Base-by-base conservation (phyloP, 2,888 invertebrate species). In the Drosophila nigricruria region DNA sequence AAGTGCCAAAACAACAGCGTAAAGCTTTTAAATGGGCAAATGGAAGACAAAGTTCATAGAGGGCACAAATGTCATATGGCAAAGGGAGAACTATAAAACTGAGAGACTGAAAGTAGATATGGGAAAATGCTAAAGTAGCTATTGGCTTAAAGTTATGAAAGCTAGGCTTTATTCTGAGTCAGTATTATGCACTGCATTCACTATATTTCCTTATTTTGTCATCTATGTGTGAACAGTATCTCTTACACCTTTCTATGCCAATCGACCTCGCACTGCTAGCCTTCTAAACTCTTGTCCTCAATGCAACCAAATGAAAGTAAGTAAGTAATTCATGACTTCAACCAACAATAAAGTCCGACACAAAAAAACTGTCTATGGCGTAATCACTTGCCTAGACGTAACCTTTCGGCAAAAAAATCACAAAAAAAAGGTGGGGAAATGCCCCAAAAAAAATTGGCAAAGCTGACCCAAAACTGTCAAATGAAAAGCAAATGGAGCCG, bases 391-490 rank as follows among this genome's bases (percentile, higher is more conserved):
- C 68, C 71, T 53, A 49, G 53, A 49, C 50, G 67, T 61, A 74
- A 73, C 73, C 73, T 77, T 71, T 70, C 53, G 54, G 56, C 70
- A 43, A 64, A 10, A 64, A 66, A 20, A 2, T 32, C 25, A 30
- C 61, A 47, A 57, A 59, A 63, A 43, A n/a, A 63, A 43, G 9
- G 8, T 14, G 30, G 30, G 6, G 14, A 34, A 53, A 38, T 68
- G 52, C 23, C 45, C 56, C 53, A 65, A 42, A 53, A 27, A 27
- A 53, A 53, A 59, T 40, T 45, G 58, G 10, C 25, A 34, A 56
- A 61, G 38, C 70, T 79, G 84, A 87, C 84, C 85, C 68, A 77
- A 84, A 84, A 87, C 77, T 85, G 85, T 82, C 85, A 85, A 65
- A 66, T 64, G 53, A 70, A 58, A 57, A 43, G 70, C 49, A 65